These are phyloP conservation scores for Anguilla rostrata DNA, from an alignment of 2,113 vertebrate species.

Conservation along the genomic window DNA sequence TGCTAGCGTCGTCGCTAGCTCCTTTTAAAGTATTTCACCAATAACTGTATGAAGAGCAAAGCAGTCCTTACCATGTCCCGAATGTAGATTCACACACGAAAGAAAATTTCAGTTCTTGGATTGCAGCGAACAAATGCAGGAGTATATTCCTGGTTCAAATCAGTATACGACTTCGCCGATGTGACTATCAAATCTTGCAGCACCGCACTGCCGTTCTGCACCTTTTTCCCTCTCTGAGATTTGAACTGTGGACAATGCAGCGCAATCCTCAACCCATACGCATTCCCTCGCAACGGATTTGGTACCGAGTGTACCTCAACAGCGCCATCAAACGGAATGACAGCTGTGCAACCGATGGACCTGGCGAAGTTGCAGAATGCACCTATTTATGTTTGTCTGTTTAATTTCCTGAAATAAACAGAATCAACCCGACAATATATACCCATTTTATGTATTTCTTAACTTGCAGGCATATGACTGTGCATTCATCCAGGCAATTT, in stretches of 20 bases:
- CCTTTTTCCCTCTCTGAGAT: conserved; percentile 64
- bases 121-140: neutral
- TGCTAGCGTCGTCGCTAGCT: neutral
- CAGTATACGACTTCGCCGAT: neutral
- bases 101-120: neutral
- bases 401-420: neutral
- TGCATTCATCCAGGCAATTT: neutral
- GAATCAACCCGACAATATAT: neutral
- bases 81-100: neutral
- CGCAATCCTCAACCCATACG: neutral
- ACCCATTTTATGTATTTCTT: neutral
- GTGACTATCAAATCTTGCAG: conserved; percentile 4
- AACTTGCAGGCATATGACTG: neutral
- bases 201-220: conserved; percentile 10
- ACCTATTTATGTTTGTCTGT: neutral
- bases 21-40: neutral
- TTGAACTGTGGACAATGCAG: conserved; percentile 50
- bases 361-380: neutral
- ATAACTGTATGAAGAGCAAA: neutral
- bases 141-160: neutral
- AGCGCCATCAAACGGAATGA: conserved; percentile 15
- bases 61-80: neutral
- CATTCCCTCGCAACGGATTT: neutral
- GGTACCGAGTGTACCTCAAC: neutral
- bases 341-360: neutral